Conservation (phyloP, 2,113 vertebrate species). For the Bombycilla garrulus region DNA sequence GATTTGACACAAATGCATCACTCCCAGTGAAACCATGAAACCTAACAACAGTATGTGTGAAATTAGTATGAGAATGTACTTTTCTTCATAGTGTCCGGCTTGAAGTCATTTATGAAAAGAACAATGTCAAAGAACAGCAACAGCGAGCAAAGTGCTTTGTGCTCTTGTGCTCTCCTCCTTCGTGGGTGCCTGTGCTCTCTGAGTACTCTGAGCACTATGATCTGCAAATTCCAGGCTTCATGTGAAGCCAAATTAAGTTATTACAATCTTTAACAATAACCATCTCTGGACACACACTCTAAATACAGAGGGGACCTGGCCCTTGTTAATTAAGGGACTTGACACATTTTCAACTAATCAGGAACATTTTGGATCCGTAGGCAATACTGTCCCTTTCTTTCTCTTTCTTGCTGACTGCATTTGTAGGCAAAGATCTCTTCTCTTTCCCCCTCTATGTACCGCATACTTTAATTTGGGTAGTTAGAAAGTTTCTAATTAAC, state of each 20-base stretch:
- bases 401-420: neutral
- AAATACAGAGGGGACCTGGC: neutral
- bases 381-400: neutral
- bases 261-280: neutral
- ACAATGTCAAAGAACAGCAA: neutral
- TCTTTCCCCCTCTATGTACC: neutral
- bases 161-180: neutral
- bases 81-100: neutral
- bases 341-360: neutral
- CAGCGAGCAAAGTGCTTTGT: rapidly evolving
- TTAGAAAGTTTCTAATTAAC: neutral
- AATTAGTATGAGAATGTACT: neutral
- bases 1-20: neutral
- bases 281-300: neutral
- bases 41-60: neutral
- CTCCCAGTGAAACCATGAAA: neutral
- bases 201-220: neutral
- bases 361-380: neutral
- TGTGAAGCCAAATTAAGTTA: neutral
- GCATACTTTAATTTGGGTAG: neutral
- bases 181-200: neutral
- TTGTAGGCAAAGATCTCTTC: neutral
- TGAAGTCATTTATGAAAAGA: neutral
- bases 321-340: neutral
- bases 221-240: rapidly evolving